Evolutionary conservation across 35 echinoderm and acorn worm genomes (phyloP), one percentile per base, ranked within the genome.

Genomic region (Strongylocentrotus purpuratus): DNA sequence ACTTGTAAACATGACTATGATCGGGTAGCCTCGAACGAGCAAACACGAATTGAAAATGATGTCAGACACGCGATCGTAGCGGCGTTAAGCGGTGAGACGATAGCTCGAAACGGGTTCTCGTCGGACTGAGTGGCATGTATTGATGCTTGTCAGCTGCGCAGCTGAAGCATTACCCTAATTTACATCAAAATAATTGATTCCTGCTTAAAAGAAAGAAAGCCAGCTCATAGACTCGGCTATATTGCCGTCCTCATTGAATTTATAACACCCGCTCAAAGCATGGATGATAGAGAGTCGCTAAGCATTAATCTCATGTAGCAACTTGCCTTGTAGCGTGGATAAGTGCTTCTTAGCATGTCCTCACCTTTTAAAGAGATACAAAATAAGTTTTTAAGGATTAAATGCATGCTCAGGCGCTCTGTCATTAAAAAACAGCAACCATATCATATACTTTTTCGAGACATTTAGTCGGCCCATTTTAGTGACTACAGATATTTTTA

Each of bases 181-280:
- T 46, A 89, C 87, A 89, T 89, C 87, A 89, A 89, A 89, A 89
- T 89, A 89, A 89, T 89, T 89, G 87, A 89, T 89, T 89, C 87
- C 87, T 45, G 65, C 28, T 78, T 7, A 78, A 78, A 78, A 78
- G 65, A 78, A 78, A 78, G n/a, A 59, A 78, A 28, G 65, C 65
- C 65, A 78, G 65, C 65, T 78, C 65, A 78, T 78, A 78, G 65
- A 4, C 65, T 78, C 65, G 65, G 65, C 28, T 78, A 78, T 78
- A 78, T 78, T 78, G 20, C 65, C 65, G 65, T 22, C 65, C 65
- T 78, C 20, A 28, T 78, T 78, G 65, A 78, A 78, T 78, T 78
- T 78, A 78, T 78, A 78, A 78, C 65, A 78, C 65, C 50, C 65
- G 65, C 65, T 78, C 65, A 78, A 28, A 28, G 65, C 20, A 4